Percentiles rank a stretch among this genome's conserved stretches.
Evolutionary conservation across 2,888 invertebrate genomes (phyloP).

Genomic region (Drosophila meridiana): DNA sequence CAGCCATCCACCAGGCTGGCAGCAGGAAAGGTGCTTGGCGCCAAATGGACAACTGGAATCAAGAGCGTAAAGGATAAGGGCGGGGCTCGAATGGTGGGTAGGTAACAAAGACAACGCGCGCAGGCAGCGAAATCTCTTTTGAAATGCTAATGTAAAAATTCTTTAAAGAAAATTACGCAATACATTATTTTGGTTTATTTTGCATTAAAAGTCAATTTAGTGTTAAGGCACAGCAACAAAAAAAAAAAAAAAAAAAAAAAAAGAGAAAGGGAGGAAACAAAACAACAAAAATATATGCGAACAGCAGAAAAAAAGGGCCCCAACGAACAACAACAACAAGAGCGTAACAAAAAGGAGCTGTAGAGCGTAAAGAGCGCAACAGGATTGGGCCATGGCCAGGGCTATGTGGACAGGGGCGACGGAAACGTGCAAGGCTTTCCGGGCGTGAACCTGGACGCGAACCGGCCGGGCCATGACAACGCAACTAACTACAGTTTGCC

Average conservation of each 20-base stretch:
- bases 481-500: conserved; percentile 71
- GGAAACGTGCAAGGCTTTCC: conserved; percentile 31
- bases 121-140: conserved; percentile 70
- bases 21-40: conserved; percentile 60
- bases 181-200: conserved; percentile 82
- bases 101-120: conserved; percentile 39
- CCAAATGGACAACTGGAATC: conserved; percentile 62
- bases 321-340: conserved; percentile 30
- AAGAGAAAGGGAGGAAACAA: conserved; percentile 1
- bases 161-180: conserved; percentile 82
- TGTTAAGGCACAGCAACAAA: conserved; percentile 67
- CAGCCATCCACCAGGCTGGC: conserved; percentile 10
- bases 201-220: conserved; percentile 82
- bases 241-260: conserved; percentile 1
- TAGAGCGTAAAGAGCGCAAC: conserved; percentile 72
- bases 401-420: conserved; percentile 5
- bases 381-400: conserved; percentile 66
- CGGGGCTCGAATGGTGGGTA: conserved; percentile 4
- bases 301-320: conserved; percentile 51
- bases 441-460: conserved; percentile 52
- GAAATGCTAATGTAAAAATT: conserved; percentile 82
- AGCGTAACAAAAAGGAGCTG: conserved; percentile 58
- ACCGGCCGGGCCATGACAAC: conserved; percentile 69
- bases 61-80: conserved; percentile 43
- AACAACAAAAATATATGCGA: conserved; percentile 33